Percentiles rank a stretch among this genome's conserved stretches.
These are phyloP conservation scores for Crioceris asparagi DNA, from an alignment of 2,888 invertebrate species.

Conservation along the genomic window DNA sequence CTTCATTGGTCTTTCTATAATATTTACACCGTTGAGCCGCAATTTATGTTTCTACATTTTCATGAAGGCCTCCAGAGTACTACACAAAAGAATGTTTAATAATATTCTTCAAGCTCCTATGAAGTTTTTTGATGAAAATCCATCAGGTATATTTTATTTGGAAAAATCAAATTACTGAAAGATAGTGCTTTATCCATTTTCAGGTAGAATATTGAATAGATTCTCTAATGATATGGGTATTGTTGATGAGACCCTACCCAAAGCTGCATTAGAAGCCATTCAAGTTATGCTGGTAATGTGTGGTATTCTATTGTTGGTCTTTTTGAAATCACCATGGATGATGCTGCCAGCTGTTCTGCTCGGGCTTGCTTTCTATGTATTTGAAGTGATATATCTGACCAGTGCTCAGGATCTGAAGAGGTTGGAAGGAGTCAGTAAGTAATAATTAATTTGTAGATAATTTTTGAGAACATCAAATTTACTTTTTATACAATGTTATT, in stretches of 20 bases:
- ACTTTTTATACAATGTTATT: too few relatives aligned
- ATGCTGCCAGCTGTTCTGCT: constrained; percentile 52
- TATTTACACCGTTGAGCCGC: constrained; percentile 53
- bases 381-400: constrained; percentile 54
- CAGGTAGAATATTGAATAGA: constrained; percentile 66
- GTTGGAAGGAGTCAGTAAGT: constrained; percentile 43
- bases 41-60: constrained; percentile 60
- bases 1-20: constrained; percentile 46
- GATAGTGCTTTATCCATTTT: constrained; percentile 4
- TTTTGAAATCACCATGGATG: constrained; percentile 59
- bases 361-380: constrained; percentile 50
- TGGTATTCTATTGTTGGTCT: constrained; percentile 60
- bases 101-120: constrained; percentile 64
- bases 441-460: background rate
- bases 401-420: constrained; percentile 64
- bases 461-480: background rate
- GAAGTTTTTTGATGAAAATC: constrained; percentile 75
- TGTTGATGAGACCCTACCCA: constrained; percentile 63
- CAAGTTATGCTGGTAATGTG: constrained; percentile 57
- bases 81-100: constrained; percentile 71
- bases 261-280: constrained; percentile 51
- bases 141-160: constrained; percentile 47
- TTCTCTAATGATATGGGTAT: constrained; percentile 78
- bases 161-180: background rate
- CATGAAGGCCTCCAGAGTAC: constrained; percentile 59